phyloP scores from a whole-genome alignment of 2,888 invertebrate species.

The Sarcophaga rosellei region DNA sequence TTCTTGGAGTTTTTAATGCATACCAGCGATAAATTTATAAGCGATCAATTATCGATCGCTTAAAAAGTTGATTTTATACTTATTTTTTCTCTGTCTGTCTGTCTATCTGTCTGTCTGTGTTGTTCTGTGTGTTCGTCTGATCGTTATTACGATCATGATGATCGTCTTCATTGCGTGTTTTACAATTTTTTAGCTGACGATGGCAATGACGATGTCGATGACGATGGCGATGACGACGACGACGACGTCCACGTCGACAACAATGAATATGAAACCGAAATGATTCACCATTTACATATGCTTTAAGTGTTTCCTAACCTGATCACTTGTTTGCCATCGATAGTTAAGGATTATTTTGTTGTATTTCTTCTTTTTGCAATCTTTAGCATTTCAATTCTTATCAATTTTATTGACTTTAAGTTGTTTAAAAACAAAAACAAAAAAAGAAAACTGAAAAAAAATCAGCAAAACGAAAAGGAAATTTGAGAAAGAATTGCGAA shows the following conservation, averaged over 20 bases:
- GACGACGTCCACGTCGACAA: too few species aligned
- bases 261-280: constrained; percentile 16
- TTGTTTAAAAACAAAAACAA: constrained; percentile 48
- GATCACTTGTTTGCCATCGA: constrained; percentile 48
- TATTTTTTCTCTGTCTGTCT: constrained; percentile 21
- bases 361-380: constrained; percentile 52
- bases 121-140: background rate
- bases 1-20: constrained; percentile 48
- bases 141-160: constrained; percentile 19
- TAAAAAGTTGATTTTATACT: constrained; percentile 57
- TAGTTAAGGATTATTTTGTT: constrained; percentile 44
- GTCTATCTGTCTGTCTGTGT: background rate
- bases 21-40: constrained; percentile 72
- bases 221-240: background rate
- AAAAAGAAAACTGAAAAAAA: constrained; percentile 11
- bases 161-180: constrained; percentile 64
- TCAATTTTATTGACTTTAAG: constrained; percentile 75
- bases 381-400: constrained; percentile 70
- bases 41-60: constrained; percentile 76
- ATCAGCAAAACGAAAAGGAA: too few species aligned
- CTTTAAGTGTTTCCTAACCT: constrained; percentile 56
- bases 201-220: background rate
- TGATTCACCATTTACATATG: constrained; percentile 67
- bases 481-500: background rate
- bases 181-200: constrained; percentile 46